Evolutionary conservation across 2,113 vertebrate genomes (phyloP), one percentile per base, ranked within the genome.

Genomic region (Rhodinocichla rosea): DNA sequence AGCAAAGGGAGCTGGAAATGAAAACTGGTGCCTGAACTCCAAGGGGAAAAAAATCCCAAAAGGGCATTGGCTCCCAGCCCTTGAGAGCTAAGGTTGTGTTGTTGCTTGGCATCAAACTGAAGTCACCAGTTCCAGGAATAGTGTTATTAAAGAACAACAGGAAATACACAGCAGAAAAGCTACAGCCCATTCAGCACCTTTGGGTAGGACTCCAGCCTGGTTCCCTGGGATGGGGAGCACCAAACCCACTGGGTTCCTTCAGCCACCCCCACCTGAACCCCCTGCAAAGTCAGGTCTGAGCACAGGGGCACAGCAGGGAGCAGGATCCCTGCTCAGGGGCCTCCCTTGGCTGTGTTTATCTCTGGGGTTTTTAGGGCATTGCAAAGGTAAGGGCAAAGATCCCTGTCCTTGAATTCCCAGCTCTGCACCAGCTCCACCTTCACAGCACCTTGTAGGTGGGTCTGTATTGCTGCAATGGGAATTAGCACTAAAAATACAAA

Each of bases 81-180:
- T 27, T 1, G 12, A 70, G 55, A 69, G 35, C 53, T 71, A 35
- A 13, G 56, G 3, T 69, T 62, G 23, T 79, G 50, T 57, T 32
- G 56, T 37, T 70, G 39, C 42, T 62, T 27, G 39, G 14, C 19
- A 40, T 27, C 39, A 32, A 49, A 3, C 50, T 63, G 84, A 83
- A 78, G 33, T 70, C 73, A 67, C 39, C 73, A 15, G 83, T 84
- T 95, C 94, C 92, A 92, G 94, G 92, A 96, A 92, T 9, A 75
- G 89, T 3, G 39, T 24, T 86, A 53, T 33, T 74, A 50, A 22
- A 78, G 77, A 92, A 89, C 94, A 95, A 87, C 88, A 94, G 92
- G 92, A 97, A 97, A 69, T 37, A 19, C 62, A 33, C 18, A 52
- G 65, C 3, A 13, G 89, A 75, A 87, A 39, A 89, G 35, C 71